Evolutionary conservation across 2,888 invertebrate species (phyloP).

Genomic region (Poecilobothrus nobilitatus): DNA sequence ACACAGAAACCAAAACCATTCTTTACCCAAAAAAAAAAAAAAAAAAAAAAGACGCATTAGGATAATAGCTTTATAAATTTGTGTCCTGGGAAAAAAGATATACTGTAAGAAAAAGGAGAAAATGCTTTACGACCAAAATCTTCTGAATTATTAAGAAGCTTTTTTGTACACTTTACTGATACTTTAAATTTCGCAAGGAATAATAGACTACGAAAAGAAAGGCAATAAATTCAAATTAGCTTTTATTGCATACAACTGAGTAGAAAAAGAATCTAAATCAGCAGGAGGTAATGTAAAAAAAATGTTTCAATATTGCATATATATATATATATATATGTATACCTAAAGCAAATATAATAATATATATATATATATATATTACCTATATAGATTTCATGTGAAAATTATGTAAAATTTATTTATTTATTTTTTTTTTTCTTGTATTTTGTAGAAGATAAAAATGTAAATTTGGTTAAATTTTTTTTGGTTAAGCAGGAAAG

Average conservation of each 20-base stretch:
- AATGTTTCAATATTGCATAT: too few relatives aligned
- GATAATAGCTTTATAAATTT: neutral
- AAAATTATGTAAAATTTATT: neutral
- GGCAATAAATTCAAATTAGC: neutral
- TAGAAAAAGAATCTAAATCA: too few relatives aligned
- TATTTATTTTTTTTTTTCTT: neutral
- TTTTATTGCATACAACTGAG: too few relatives aligned
- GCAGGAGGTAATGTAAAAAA: too few relatives aligned
- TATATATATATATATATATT: neutral
- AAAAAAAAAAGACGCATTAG: neutral
- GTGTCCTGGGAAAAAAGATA: neutral
- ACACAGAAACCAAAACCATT: neutral
- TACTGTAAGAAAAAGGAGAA: neutral
- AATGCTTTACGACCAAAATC: slow-evolving; percentile 1
- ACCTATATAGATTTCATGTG: neutral
- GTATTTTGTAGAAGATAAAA: neutral
- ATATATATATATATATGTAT: too few relatives aligned
- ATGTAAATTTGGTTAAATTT: too few relatives aligned
- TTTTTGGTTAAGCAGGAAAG: neutral
- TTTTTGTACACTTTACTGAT: neutral
- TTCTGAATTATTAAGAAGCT: neutral
- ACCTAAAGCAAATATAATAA: too few relatives aligned
- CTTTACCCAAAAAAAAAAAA: too few relatives aligned
- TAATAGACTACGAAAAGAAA: neutral
- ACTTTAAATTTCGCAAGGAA: neutral